Evolutionary conservation across 2,113 vertebrate species (phyloP).

Genomic region (Seriola aureovittata): DNA sequence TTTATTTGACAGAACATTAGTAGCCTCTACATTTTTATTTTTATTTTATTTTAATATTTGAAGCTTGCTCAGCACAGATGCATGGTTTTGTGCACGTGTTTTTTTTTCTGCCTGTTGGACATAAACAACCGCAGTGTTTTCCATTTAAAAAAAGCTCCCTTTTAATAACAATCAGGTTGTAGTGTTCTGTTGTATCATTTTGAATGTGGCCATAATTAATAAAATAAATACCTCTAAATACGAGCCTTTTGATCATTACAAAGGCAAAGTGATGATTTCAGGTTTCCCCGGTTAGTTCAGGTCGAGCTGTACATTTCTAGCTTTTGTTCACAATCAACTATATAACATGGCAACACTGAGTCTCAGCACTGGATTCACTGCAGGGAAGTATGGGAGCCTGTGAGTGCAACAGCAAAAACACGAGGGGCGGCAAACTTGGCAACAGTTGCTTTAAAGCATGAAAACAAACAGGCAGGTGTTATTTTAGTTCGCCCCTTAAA

Average conservation of each 20-base stretch:
- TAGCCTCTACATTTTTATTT: background rate
- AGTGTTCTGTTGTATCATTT: background rate
- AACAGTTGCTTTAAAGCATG: conserved; percentile 1
- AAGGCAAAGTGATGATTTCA: background rate
- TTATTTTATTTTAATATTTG: background rate
- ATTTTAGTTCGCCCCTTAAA: background rate
- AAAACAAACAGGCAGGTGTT: background rate
- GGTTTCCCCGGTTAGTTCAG: background rate
- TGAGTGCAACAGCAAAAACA: background rate
- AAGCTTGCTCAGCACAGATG: background rate
- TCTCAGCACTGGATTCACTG: background rate
- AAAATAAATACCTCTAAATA: background rate
- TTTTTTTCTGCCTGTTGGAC: background rate
- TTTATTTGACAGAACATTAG: background rate
- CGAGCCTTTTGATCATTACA: no score
- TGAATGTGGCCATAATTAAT: background rate
- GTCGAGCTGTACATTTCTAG: background rate
- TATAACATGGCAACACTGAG: background rate
- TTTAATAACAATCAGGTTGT: conserved; percentile 2
- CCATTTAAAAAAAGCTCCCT: background rate
- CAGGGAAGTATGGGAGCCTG: background rate
- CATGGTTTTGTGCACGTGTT: background rate
- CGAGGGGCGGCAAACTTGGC: background rate
- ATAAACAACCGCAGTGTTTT: background rate
- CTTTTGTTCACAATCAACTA: background rate